These are phyloP conservation scores for Phalanger gymnotis DNA, from an alignment of 2,797 vertebrate species.

Conservation along the genomic window DNA sequence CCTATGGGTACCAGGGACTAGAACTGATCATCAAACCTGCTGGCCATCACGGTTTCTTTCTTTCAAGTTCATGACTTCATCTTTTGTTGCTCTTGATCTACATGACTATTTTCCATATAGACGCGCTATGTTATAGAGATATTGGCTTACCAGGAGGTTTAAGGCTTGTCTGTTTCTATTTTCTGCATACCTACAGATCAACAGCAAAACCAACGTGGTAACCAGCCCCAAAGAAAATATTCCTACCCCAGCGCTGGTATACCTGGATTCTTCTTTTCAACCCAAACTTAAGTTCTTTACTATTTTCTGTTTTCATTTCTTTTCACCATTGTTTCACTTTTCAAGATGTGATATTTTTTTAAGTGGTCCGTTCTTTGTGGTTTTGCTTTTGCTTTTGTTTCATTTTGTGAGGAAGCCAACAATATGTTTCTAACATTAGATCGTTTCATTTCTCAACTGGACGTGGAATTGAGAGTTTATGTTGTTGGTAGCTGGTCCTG, in stretches of 20 bases:
- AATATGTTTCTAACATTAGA: slow-evolving; percentile 81
- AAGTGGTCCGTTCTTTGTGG: slow-evolving; percentile 42
- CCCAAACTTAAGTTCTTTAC: slow-evolving; percentile 80
- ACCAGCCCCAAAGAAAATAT: slow-evolving; percentile 97
- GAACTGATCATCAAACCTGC: slow-evolving; percentile 37
- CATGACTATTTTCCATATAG: slow-evolving; percentile 80
- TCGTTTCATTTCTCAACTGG: slow-evolving; percentile 75
- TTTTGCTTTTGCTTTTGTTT: slow-evolving; percentile 69
- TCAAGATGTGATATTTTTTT: slow-evolving; percentile 58
- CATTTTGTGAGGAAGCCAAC: slow-evolving; percentile 77
- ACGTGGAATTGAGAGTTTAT: slow-evolving; percentile 62
- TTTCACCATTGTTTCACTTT: slow-evolving; percentile 79
- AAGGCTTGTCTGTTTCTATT: slow-evolving; percentile 89
- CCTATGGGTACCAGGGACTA: slow-evolving; percentile 44
- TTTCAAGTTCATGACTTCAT: slow-evolving; percentile 67
- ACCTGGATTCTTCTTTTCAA: slow-evolving; percentile 85
- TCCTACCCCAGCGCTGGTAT: slow-evolving; percentile 97
- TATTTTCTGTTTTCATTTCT: slow-evolving; percentile 78
- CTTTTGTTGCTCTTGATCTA: slow-evolving; percentile 80
- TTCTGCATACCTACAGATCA: slow-evolving; percentile 96
- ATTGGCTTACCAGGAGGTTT: slow-evolving; percentile 76
- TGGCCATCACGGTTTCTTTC: slow-evolving; percentile 38
- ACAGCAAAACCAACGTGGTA: slow-evolving; percentile 99
- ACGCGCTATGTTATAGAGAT: slow-evolving; percentile 75
- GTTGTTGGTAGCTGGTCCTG: slow-evolving; percentile 70